phyloP scores from a whole-genome alignment of 1,140 invertebrate species.

The Aphelinus atriplicis region DNA sequence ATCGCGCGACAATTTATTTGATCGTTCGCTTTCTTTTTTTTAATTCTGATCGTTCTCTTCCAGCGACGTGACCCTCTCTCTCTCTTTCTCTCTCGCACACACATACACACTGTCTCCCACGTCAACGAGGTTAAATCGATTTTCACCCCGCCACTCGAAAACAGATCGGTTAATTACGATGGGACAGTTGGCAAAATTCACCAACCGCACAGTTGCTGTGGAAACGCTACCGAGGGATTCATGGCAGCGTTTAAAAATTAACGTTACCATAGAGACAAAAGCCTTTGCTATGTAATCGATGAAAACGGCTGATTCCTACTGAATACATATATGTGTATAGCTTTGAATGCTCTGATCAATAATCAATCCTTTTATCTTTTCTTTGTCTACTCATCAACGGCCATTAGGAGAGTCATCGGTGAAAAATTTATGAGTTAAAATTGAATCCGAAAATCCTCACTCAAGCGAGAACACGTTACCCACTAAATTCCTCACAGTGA shows the following conservation, averaged over 20 bases:
- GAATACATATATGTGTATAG: no score
- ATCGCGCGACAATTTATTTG: slow-evolving; percentile 15
- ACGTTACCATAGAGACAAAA: not conserved
- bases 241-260: slow-evolving; percentile 2
- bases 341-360: no score
- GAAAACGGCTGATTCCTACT: not conserved
- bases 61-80: not conserved
- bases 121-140: slow-evolving; percentile 29
- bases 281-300: not conserved
- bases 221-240: not conserved
- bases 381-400: no score
- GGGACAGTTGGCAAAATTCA: not conserved
- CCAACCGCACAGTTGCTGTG: not conserved
- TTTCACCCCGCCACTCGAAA: slow-evolving; percentile 3
- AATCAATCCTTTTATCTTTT: no score
- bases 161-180: slow-evolving; percentile 17
- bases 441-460: no score
- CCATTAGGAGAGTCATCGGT: no score
- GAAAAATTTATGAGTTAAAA: no score
- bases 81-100: not conserved
- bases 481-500: no score
- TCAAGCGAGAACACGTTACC: no score
- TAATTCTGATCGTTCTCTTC: not conserved
- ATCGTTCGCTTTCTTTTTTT: slow-evolving; percentile 2
- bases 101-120: not conserved